Base-by-base conservation (phyloP, 2,888 invertebrate species). In the Beris morrisii region DNA sequence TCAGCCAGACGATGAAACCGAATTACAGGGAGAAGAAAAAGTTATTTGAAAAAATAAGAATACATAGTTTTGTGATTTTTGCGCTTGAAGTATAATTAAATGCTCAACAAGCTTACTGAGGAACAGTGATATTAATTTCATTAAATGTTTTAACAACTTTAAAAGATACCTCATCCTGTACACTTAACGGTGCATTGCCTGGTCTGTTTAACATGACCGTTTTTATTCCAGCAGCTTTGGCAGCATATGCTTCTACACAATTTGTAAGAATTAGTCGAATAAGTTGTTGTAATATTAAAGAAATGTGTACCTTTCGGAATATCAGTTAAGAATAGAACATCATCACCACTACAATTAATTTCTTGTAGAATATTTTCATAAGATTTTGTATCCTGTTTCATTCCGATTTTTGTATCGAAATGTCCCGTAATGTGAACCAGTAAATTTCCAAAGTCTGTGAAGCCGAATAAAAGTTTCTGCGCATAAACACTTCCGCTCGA, bases 401-500 rank as follows among this genome's bases (percentile, higher is more conserved):
- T 78, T 0, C 97, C 97, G 67, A 91, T 84, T 4, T 85, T 86
- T 0, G 95, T 95, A 76, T 97, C 97, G 77, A 94, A 97, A 79
- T 93, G 89, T 0, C 88, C 91, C 56, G 86, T 85, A 67, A 97
- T 85, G 65, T 82, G 79, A 52, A 87, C 86, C 72, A 88, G 82
- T 70, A 97, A 77, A 79, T 97, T 89, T 0, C 97, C 97, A 53
- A 86, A 84, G 15, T 83, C 81, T 3, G 93, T 88, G 78, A 93
- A 84, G 0, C 84, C 84, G 78, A 97, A 95, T 4, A 97, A 84
- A 9, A 96, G 83, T 76, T 93, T 91, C 79, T 97, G 97, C 12
- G 96, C 92, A 73, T 91, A 89, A 1, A 93, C 87, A 65, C 94
- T 95, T 55, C 96, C 97, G 31, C 95, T 95, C 0, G 97, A 97